Conservation (phyloP, 2,888 invertebrate genomes). For the Loripinus fragilis region DNA sequence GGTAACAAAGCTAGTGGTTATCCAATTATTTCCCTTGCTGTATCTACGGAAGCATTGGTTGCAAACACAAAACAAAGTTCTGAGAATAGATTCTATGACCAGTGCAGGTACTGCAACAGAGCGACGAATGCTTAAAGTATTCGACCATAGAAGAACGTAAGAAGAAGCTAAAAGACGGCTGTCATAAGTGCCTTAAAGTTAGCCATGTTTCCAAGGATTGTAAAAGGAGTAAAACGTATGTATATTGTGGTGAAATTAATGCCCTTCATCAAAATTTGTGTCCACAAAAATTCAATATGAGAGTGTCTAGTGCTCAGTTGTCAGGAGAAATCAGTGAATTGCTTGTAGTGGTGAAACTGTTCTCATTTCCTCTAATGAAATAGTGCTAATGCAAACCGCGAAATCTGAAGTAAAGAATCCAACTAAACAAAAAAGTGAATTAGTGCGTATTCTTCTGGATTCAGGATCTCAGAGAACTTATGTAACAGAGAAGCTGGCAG, state of each 20-base stretch:
- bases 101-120: too few species aligned
- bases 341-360: constrained; percentile 10
- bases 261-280: constrained; percentile 27
- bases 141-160: too few species aligned
- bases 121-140: too few species aligned
- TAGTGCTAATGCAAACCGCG: constrained; percentile 26
- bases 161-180: neutral
- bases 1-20: too few species aligned
- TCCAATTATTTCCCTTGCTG: too few species aligned
- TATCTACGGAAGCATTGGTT: too few species aligned
- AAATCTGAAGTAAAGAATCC: neutral
- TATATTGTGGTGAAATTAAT: constrained; percentile 25
- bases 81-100: too few species aligned
- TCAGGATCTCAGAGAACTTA: constrained; percentile 32
- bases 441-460: constrained; percentile 26
- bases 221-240: constrained; percentile 23
- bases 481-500: constrained; percentile 16
- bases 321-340: neutral
- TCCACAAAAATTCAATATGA: constrained; percentile 2
- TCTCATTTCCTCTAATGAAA: constrained; percentile 24
- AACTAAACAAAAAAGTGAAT: neutral
- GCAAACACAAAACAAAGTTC: too few species aligned
- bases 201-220: constrained; percentile 15
- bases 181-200: neutral
- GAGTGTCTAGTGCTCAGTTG: neutral